Evolutionary conservation across 2,113 vertebrate species (phyloP), one percentile per base, ranked within the genome.

Genomic region (Sebastes fasciatus): DNA sequence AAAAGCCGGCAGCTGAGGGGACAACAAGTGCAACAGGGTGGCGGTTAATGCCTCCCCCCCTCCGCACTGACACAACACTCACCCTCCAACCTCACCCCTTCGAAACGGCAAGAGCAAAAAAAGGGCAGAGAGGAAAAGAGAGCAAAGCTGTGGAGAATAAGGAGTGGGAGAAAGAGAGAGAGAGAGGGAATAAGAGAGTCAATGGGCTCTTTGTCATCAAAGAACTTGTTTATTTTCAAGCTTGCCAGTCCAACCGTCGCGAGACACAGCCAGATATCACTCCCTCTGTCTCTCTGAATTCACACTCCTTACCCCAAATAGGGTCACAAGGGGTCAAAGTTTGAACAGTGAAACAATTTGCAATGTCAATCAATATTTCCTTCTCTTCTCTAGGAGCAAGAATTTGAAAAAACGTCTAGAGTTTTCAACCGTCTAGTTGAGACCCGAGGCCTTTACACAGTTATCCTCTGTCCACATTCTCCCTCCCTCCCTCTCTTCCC

Each of bases 141-240:
- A 91, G 89, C 75, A 86, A 82, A 89, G 87, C 85, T 87, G 83
- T 71, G 74, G 86, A 91, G 90, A 93, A 92, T 79, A 88, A 91
- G 86, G 86, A 95, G 94, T 94, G 95, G 94, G 87, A 83, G 94
- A 94, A 81, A 73, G 81, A 84, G 65, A 12, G 92, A 93, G 94
- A 88, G 93, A 90, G 93, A 91, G 87, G 6, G 93, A 93, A 87
- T 88, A 94, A 94, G 94, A 86, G 94, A 94, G 93, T 95, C 95
- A 96, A 95, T 95, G 95, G 95, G 91, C 91, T 94, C 95, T 96
- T 96, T 96, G 96, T 96, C 94, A 94, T 94, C 90, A 92, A 93
- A 94, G 93, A 95, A 90, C 90, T 94, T 96, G 94, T 95, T 96
- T 96, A 95, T 96, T 96, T 96, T 96, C 95, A 94, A 95, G 94